A percentile compares a stretch with the other conserved stretches of the same genome.
Conservation (phyloP, 2,888 invertebrate species). For the Diachrysia chrysitis region DNA sequence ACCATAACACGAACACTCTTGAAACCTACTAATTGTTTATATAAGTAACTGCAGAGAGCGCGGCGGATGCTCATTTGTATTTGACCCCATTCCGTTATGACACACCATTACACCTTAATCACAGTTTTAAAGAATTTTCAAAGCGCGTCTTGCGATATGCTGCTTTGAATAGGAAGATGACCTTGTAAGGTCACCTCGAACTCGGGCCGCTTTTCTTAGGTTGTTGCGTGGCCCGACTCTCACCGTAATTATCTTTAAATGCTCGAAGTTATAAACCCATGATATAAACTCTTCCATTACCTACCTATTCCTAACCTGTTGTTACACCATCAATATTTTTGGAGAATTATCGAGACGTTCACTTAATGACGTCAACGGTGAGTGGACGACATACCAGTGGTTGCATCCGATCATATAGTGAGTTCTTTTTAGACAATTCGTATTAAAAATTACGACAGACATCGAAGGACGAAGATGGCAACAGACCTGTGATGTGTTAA, state of each 20-base stretch:
- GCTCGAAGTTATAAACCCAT: conserved; percentile 33
- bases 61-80: conserved; percentile 45
- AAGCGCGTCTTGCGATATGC: conserved; percentile 23
- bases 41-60: conserved; percentile 47
- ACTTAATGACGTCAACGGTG: conserved; percentile 53
- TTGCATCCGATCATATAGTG: conserved; percentile 48
- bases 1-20: conserved; percentile 47
- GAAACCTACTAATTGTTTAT: conserved; percentile 63
- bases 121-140: conserved; percentile 46
- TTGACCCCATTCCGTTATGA: conserved; percentile 57
- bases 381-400: conserved; percentile 50
- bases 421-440: conserved; percentile 46
- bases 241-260: conserved; percentile 31
- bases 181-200: conserved; percentile 54
- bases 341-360: conserved; percentile 49
- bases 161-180: conserved; percentile 32
- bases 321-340: conserved; percentile 52
- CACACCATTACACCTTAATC: conserved; percentile 55
- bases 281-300: conserved; percentile 44
- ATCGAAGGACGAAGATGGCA: conserved; percentile 12
- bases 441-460: conserved; percentile 39
- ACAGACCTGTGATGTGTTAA: conserved; percentile 13
- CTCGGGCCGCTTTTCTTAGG: conserved; percentile 27
- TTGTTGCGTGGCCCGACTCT: conserved; percentile 39
- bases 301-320: conserved; percentile 55